Percentiles rank a stretch among this genome's conserved stretches.
phyloP scores from a whole-genome alignment of 2,888 invertebrate genomes.

The Maniola hyperantus region DNA sequence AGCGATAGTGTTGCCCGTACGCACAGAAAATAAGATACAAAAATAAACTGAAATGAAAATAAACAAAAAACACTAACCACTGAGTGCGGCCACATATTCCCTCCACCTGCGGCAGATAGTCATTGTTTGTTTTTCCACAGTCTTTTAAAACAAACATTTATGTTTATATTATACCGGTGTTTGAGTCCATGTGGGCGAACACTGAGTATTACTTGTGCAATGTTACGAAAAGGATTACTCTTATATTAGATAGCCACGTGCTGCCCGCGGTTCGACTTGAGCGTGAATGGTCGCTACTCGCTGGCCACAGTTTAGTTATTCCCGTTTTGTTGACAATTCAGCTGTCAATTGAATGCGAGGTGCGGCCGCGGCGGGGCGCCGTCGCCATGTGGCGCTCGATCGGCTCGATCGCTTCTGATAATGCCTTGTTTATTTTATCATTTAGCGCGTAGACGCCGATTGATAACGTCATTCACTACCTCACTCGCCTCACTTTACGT shows the following conservation, averaged over 20 bases:
- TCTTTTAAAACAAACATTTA: constrained; percentile 72
- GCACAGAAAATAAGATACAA: constrained; percentile 36
- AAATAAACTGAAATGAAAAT: constrained; percentile 38
- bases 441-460: constrained; percentile 52
- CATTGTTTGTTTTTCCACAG: constrained; percentile 63
- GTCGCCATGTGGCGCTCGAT: constrained; percentile 51
- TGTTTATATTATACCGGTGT: constrained; percentile 52
- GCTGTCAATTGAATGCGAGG: constrained; percentile 61
- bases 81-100: constrained; percentile 77
- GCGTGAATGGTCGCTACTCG: constrained; percentile 65
- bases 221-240: constrained; percentile 53
- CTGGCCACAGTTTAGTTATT: constrained; percentile 42
- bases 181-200: constrained; percentile 56
- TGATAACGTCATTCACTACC: constrained; percentile 70
- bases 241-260: constrained; percentile 77
- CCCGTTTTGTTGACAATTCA: constrained; percentile 69
- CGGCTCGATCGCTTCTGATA: constrained; percentile 49
- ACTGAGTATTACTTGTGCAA: constrained; percentile 47
- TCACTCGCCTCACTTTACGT: constrained; percentile 47
- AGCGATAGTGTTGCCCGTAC: constrained; percentile 39
- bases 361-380: constrained; percentile 53
- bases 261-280: constrained; percentile 65
- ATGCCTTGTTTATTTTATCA: constrained; percentile 64
- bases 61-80: constrained; percentile 67
- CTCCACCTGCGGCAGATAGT: constrained; percentile 73